Conservation (phyloP, 2,113 vertebrate species). For the Eupsittula cactorum region DNA sequence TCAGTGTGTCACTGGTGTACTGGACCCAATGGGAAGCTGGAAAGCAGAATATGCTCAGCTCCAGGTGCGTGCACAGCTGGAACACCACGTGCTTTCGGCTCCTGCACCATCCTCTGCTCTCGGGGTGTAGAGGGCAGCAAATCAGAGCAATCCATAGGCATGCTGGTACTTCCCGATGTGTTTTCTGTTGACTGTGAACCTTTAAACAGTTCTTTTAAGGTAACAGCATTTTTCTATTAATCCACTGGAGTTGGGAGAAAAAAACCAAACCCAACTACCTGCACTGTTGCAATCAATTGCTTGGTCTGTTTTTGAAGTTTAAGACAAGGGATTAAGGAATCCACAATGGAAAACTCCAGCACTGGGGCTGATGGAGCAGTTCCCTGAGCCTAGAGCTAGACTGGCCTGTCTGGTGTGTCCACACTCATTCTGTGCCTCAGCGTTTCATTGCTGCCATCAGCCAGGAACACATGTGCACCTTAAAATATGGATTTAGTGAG, state of each 20-base stretch:
- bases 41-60: background rate
- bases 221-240: background rate
- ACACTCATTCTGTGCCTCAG: background rate
- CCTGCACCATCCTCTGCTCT: background rate
- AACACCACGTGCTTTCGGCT: background rate
- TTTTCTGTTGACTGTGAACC: background rate
- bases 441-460: background rate
- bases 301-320: background rate
- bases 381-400: background rate
- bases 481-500: background rate
- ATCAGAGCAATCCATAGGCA: background rate
- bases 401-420: background rate
- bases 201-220: background rate
- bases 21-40: background rate
- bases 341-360: background rate
- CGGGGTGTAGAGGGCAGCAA: background rate
- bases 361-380: background rate
- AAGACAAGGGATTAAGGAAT: background rate
- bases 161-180: background rate
- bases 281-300: background rate
- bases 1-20: background rate
- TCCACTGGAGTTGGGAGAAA: rapidly evolving
- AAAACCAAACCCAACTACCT: background rate
- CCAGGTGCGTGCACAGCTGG: background rate
- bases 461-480: background rate